Percentiles rank a stretch among this genome's conserved stretches.
phyloP scores from a whole-genome alignment of 2,797 vertebrate genomes.

The Gambelia wislizenii region DNA sequence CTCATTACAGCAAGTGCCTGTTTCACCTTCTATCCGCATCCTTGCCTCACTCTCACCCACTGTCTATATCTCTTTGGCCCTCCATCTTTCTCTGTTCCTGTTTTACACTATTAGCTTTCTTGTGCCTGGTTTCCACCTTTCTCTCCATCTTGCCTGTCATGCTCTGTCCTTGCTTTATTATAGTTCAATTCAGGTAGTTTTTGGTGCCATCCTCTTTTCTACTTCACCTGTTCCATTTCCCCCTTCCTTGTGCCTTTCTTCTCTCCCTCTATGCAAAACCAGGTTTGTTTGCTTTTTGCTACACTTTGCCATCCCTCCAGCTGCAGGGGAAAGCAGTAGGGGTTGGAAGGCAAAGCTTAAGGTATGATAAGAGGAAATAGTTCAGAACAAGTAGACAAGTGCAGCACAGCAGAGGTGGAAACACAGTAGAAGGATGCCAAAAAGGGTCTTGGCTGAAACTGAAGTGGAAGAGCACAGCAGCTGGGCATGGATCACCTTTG shows the following conservation, averaged over 20 bases:
- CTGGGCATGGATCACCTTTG: background rate
- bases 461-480: background rate
- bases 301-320: background rate
- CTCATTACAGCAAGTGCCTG: background rate
- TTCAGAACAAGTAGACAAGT: background rate
- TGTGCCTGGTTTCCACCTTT: background rate
- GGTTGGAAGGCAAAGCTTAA: background rate
- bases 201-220: background rate
- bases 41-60: background rate
- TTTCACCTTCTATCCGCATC: background rate
- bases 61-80: background rate
- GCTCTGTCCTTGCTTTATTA: background rate
- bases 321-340: background rate
- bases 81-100: background rate
- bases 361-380: background rate
- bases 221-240: background rate
- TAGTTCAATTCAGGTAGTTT: background rate
- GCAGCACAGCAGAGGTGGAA: background rate
- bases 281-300: background rate
- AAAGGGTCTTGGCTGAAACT: background rate
- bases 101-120: background rate
- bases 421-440: background rate
- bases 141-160: background rate
- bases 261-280: background rate
- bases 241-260: background rate